phyloP scores from a whole-genome alignment of 2,113 vertebrate genomes.

The Acinonyx jubatus region DNA sequence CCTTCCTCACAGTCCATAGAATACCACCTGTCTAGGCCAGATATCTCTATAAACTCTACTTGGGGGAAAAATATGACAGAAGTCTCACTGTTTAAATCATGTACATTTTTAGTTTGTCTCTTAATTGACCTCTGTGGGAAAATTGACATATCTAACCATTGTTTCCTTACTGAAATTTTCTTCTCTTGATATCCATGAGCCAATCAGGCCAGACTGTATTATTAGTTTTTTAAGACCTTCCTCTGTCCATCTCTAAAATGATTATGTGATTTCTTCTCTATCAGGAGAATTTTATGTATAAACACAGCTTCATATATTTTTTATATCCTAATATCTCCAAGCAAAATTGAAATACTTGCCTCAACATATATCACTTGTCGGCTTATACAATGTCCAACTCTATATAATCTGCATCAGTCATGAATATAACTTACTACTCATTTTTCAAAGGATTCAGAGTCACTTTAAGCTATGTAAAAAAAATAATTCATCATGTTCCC shows the following conservation, averaged over 20 bases:
- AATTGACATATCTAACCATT: background rate
- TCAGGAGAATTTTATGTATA: background rate
- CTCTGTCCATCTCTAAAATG: background rate
- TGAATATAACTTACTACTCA: background rate
- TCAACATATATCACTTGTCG: background rate
- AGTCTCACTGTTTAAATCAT: background rate
- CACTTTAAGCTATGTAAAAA: background rate
- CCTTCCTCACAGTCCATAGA: background rate
- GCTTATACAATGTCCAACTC: too few relatives aligned
- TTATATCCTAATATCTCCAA: background rate
- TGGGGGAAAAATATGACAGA: background rate
- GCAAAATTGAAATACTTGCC: background rate
- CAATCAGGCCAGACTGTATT: too few relatives aligned
- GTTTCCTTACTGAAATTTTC: background rate
- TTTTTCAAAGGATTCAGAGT: background rate
- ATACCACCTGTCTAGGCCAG: background rate
- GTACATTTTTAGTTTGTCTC: background rate
- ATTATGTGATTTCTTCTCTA: background rate
- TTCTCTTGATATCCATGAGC: background rate
- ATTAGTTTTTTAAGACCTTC: background rate
- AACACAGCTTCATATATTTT: background rate
- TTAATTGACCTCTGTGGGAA: background rate
- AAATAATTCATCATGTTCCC: background rate
- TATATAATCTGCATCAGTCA: background rate
- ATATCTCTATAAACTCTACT: background rate